A percentile compares a stretch with the other conserved stretches of the same genome.
phyloP scores from a whole-genome alignment of 2,113 vertebrate genomes.

The Centropristis striata region DNA sequence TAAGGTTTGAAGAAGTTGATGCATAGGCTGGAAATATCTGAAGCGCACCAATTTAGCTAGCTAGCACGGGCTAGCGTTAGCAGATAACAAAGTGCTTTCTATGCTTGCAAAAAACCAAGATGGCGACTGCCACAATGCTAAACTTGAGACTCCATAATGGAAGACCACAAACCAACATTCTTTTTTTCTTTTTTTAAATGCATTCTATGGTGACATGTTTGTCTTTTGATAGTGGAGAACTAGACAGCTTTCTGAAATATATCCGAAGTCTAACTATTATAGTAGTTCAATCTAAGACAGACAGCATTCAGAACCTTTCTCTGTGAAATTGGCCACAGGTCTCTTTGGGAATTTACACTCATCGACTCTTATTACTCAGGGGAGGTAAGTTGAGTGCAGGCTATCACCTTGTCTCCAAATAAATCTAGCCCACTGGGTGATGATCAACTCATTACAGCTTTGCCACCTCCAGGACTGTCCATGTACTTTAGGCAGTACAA shows the following conservation, averaged over 20 bases:
- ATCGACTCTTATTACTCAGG: background rate
- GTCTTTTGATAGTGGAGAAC: background rate
- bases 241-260: background rate
- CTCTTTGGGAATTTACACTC: slow-evolving; percentile 1
- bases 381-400: background rate
- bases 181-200: too few species aligned
- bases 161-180: too few species aligned
- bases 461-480: slow-evolving; percentile 11
- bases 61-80: too few species aligned
- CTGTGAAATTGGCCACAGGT: background rate
- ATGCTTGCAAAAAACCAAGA: too few species aligned
- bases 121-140: too few species aligned
- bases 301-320: background rate
- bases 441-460: slow-evolving; percentile 19
- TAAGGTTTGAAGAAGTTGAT: too few species aligned
- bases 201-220: too few species aligned
- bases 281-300: background rate
- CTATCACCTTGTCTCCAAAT: slow-evolving; percentile 3
- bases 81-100: too few species aligned
- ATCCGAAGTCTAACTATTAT: background rate
- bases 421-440: background rate
- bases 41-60: too few species aligned
- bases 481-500: too few species aligned
- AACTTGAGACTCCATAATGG: too few species aligned
- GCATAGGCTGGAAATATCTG: too few species aligned